Evolutionary conservation across 2,888 invertebrate genomes (phyloP), one percentile per base, ranked within the genome.

Genomic region (Euzetes globulus): DNA sequence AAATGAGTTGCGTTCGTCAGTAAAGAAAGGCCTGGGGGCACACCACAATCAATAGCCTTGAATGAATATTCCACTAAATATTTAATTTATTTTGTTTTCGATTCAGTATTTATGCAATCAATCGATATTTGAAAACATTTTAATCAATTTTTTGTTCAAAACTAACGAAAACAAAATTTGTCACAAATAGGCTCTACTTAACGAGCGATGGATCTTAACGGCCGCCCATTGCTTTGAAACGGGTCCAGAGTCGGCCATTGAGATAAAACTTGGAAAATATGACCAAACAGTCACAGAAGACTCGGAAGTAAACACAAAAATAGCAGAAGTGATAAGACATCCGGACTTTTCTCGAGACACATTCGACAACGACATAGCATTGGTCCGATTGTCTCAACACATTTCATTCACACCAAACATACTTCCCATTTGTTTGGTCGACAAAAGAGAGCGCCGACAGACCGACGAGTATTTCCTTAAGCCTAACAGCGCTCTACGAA

Each of bases 321-420:
- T 78, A 25, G 76, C 74, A 0, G 75, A 78, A 41, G 76, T 78
- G 9, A 75, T 79, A 15, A 74, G 78, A 22, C 79, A 79, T 74
- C 80, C 79, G 11, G 75, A 77, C 22, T 80, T 78, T 75, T 75
- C 78, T 55, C 74, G 71, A n/a, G 72, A 74, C 22, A 80, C 78
- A n/a, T 80, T 79, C 65, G 80, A 80, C 73, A 80, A 79, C 71
- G 80, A 80, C 63, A 77, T 80, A 6, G 80, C 79, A 7, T 58
- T 80, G 27, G 74, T 80, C 17, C 72, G 75, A 27, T 71, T 80
- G 45, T 45, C 75, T n/a, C 73, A 78, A 22, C 75, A 76, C 50
- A 76, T 80, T 22, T 68, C 41, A 7, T 80, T 79, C 72, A 78
- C 77, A 1, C 77, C 79, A 73, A 78, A 78, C 65, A 78, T 80